Percentiles rank a stretch among this genome's conserved stretches.
These are phyloP conservation scores for Lycocerus yunnanus DNA, from an alignment of 2,888 invertebrate genomes.

Conservation along the genomic window DNA sequence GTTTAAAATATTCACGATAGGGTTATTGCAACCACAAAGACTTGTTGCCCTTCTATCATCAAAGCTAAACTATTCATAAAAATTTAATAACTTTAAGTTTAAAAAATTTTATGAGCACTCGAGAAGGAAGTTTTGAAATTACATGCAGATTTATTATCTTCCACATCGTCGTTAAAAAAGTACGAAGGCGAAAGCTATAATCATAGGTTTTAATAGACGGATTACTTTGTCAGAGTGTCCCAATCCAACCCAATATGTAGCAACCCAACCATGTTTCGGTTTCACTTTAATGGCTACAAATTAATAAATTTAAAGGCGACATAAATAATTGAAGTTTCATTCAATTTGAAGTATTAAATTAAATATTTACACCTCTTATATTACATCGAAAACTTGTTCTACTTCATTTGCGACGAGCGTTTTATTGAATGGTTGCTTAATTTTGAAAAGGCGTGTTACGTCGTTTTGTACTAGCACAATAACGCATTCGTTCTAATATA, in stretches of 20 bases:
- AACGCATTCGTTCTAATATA: background rate
- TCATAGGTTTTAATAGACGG: background rate
- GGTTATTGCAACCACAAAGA: background rate
- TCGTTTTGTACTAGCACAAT: background rate
- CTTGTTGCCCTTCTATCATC: background rate
- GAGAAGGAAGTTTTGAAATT: background rate
- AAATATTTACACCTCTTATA: background rate
- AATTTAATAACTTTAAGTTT: background rate
- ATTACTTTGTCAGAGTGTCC: background rate
- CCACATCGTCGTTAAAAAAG: background rate
- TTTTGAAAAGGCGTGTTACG: conserved; percentile 16
- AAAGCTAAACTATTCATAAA: background rate
- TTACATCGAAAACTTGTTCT: conserved; percentile 8
- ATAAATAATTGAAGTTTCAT: background rate
- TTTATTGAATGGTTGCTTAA: conserved; percentile 11
- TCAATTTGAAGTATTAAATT: background rate
- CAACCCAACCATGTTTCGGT: background rate
- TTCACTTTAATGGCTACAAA: background rate
- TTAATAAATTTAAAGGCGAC: background rate
- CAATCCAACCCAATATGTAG: background rate
- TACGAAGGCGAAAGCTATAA: background rate
- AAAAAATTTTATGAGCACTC: background rate
- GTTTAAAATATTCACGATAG: background rate
- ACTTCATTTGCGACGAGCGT: conserved; percentile 4
- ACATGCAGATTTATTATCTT: background rate